Conservation (phyloP, 1,140 invertebrate species). For the Cherax quadricarinatus region DNA sequence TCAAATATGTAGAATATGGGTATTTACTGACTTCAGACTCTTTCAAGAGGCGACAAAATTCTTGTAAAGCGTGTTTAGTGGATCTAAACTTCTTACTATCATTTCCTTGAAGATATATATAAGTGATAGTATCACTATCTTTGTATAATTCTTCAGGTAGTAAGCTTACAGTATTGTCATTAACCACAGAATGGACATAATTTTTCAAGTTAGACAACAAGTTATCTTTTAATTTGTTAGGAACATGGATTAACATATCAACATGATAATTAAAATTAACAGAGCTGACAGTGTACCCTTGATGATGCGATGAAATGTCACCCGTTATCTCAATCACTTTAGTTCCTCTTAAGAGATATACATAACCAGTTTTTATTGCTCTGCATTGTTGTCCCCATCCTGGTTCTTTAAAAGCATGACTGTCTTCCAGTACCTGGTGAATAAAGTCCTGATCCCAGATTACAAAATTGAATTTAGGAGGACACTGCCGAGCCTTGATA, state of each 20-base stretch:
- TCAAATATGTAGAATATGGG: background rate
- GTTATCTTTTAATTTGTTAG: background rate
- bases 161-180: background rate
- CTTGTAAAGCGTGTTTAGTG: background rate
- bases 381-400: background rate
- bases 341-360: background rate
- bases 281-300: background rate
- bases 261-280: slow-evolving; percentile 4
- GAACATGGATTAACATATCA: background rate
- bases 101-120: background rate
- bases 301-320: background rate
- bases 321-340: background rate
- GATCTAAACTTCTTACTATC: background rate
- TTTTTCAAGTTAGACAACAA: background rate
- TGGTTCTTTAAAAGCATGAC: background rate
- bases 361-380: background rate
- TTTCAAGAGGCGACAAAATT: background rate
- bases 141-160: background rate
- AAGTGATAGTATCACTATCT: background rate
- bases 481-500: background rate
- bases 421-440: background rate
- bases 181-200: background rate
- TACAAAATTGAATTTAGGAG: background rate
- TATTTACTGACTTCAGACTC: background rate
- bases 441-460: background rate